phyloP scores from a whole-genome alignment of 2,888 invertebrate species.

The Yponomeuta cagnagella region DNA sequence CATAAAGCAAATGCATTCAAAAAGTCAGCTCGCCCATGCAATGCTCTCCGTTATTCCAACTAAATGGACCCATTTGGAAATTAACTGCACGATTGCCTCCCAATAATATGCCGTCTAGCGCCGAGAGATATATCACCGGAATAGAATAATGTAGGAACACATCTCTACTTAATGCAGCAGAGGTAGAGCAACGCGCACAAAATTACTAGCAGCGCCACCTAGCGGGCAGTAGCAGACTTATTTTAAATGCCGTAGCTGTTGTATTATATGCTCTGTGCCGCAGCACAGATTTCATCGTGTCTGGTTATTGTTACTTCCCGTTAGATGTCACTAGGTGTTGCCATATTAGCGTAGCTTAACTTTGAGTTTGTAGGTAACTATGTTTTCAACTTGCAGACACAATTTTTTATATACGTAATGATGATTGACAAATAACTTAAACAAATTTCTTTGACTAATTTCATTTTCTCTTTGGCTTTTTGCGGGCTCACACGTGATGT shows the following conservation, averaged over 20 bases:
- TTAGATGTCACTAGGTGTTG: constrained; percentile 29
- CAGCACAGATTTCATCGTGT: not conserved
- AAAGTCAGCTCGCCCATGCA: constrained; percentile 36
- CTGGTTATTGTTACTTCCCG: constrained; percentile 23
- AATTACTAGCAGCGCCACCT: constrained; percentile 38
- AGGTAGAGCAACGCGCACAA: not conserved
- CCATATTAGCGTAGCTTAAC: too few relatives aligned
- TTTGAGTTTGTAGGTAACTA: too few relatives aligned
- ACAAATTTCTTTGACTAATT: too few relatives aligned
- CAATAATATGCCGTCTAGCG: constrained; percentile 49
- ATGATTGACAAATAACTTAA: too few relatives aligned
- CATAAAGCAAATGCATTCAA: constrained; percentile 41
- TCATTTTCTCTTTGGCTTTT: too few relatives aligned
- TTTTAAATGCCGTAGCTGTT: not conserved
- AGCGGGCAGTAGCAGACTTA: constrained; percentile 30
- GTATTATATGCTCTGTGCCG: too few relatives aligned
- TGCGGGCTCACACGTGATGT: too few relatives aligned
- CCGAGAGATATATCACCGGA: constrained; percentile 42
- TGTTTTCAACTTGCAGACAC: too few relatives aligned
- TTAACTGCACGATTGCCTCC: constrained; percentile 67
- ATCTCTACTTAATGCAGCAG: not conserved
- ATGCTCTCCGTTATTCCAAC: constrained; percentile 55
- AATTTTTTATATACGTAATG: too few relatives aligned
- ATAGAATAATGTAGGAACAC: constrained; percentile 18
- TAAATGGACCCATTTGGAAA: constrained; percentile 67